A percentile compares a stretch with the other conserved stretches of the same genome.
Evolutionary conservation across 1,140 invertebrate genomes (phyloP).

Genomic region (Solenopsis invicta): DNA sequence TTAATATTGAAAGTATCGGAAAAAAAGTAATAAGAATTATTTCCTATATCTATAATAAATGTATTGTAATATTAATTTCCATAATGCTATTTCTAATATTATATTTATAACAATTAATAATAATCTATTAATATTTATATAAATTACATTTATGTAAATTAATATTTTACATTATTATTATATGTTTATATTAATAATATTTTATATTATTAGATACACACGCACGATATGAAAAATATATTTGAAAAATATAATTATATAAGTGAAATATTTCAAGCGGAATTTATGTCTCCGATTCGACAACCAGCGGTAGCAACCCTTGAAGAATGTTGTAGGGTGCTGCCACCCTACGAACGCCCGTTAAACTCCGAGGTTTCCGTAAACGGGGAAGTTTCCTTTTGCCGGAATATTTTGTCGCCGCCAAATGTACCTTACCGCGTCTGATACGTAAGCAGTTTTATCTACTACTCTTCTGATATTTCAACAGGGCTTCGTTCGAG

Average conservation of each 20-base stretch:
- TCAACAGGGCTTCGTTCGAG: background rate
- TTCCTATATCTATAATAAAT: background rate
- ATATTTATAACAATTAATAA: background rate
- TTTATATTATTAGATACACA: background rate
- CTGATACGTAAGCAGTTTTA: constrained; percentile 54
- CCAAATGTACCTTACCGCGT: constrained; percentile 61
- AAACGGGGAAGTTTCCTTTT: constrained; percentile 63
- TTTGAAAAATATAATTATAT: background rate
- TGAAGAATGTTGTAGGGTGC: constrained; percentile 78
- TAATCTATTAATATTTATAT: background rate
- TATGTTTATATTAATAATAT: background rate
- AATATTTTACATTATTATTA: background rate
- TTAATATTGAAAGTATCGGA: background rate
- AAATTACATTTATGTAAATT: background rate
- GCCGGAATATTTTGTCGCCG: constrained; percentile 64
- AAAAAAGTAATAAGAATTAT: background rate
- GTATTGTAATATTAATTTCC: background rate
- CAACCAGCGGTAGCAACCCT: constrained; percentile 39
- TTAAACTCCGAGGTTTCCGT: constrained; percentile 74
- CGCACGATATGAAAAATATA: background rate
- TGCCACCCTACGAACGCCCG: constrained; percentile 81
- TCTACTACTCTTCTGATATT: constrained; percentile 66
- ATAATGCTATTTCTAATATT: background rate
- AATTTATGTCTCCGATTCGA: constrained; percentile 7
- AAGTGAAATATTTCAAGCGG: background rate